Percentiles rank a stretch among this genome's conserved stretches.
These are phyloP conservation scores for Dryobota labecula DNA, from an alignment of 2,888 invertebrate species.

Conservation along the genomic window DNA sequence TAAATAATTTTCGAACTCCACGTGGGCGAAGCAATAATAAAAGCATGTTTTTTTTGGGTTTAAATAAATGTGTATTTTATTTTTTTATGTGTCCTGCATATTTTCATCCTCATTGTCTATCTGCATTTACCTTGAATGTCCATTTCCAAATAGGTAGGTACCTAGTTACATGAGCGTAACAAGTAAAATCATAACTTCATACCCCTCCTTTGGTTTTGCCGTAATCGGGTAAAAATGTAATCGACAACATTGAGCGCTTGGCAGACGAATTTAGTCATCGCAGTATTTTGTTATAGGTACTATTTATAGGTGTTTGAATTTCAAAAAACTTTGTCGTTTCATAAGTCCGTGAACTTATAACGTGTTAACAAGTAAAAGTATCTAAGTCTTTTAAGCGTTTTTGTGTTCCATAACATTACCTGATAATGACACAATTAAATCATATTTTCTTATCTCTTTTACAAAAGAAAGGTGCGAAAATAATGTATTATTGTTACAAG, in stretches of 20 bases:
- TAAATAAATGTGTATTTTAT: no score
- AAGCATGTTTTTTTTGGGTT: no score
- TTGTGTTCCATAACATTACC: constrained; percentile 13
- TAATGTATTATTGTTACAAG: constrained; percentile 51
- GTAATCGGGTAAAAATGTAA: not conserved
- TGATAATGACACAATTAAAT: constrained; percentile 42
- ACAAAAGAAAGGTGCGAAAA: constrained; percentile 62
- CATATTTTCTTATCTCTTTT: constrained; percentile 39
- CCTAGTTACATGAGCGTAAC: not conserved
- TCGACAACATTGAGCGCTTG: not conserved
- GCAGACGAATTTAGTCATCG: not conserved
- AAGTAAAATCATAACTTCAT: not conserved
- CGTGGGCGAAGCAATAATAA: no score
- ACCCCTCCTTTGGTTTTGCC: no score
- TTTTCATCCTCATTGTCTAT: not conserved
- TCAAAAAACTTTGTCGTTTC: constrained; percentile 7
- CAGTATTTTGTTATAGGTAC: not conserved
- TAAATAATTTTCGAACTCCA: no score
- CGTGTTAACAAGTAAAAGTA: constrained; percentile 3
- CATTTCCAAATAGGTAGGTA: not conserved
- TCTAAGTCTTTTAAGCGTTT: constrained; percentile 2
- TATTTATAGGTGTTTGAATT: constrained; percentile 7
- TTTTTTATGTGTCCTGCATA: not conserved
- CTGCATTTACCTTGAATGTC: not conserved
- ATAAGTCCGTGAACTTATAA: constrained; percentile 7